A percentile compares a stretch with the other conserved stretches of the same genome.
Evolutionary conservation across 1,140 invertebrate genomes (phyloP).

Genomic region (Asobara japonica): DNA sequence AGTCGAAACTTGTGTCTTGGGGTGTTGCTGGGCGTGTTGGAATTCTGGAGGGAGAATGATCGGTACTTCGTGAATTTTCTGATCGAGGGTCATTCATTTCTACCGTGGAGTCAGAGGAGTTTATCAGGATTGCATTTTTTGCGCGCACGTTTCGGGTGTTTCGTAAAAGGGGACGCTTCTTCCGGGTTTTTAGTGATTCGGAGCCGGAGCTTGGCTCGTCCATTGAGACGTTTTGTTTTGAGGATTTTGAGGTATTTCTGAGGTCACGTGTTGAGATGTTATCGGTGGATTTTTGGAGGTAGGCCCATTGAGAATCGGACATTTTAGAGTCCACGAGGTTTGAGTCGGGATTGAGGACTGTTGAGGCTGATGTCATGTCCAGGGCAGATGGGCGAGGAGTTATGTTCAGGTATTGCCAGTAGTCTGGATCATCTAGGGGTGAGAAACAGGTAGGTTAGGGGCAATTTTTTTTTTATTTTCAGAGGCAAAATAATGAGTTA

Average conservation of each 20-base stretch:
- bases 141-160: not conserved
- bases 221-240: not conserved
- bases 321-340: not conserved
- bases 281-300: not conserved
- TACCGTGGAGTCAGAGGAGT: not conserved
- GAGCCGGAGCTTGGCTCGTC: not conserved
- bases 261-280: not conserved
- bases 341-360: not conserved
- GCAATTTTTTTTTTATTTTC: too few relatives aligned
- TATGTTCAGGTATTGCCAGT: not conserved
- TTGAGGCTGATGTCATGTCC: not conserved
- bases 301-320: not conserved
- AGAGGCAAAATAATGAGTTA: too few relatives aligned
- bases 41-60: not conserved
- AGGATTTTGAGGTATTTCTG: not conserved
- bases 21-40: not conserved
- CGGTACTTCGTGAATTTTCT: not conserved
- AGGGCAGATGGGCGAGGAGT: not conserved
- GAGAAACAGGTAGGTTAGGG: too few relatives aligned
- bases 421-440: not conserved
- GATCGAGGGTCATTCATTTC: not conserved
- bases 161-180: not conserved
- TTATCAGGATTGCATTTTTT: not conserved
- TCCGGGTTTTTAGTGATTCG: not conserved
- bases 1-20: not conserved